Evolutionary conservation across 2,888 invertebrate species (phyloP).

Genomic region (Bombyx huttoni): DNA sequence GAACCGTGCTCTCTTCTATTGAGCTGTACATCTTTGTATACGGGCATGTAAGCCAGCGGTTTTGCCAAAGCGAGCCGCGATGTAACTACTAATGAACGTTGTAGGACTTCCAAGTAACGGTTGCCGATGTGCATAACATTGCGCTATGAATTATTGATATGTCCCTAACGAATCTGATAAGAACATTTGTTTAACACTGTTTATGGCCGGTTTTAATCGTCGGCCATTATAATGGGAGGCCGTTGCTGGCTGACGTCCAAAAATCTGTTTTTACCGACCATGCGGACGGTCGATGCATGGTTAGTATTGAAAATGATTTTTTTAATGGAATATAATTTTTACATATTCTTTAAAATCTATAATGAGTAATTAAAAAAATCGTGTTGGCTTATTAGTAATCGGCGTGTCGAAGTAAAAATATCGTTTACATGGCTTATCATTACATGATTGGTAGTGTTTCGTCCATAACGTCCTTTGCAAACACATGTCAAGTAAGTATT

Average conservation of each 20-base stretch:
- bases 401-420: too few relatives aligned
- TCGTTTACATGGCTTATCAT: too few relatives aligned
- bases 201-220: slow-evolving; percentile 44
- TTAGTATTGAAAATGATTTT: neutral
- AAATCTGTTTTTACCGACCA: slow-evolving; percentile 9
- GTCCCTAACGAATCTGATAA: slow-evolving; percentile 55
- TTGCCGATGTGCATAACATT: slow-evolving; percentile 56
- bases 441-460: too few relatives aligned
- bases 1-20: slow-evolving; percentile 15
- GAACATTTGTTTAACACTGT: slow-evolving; percentile 54
- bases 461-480: too few relatives aligned
- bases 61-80: slow-evolving; percentile 66
- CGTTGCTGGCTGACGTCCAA: slow-evolving; percentile 23
- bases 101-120: slow-evolving; percentile 69
- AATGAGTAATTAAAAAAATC: too few relatives aligned
- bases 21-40: slow-evolving; percentile 22
- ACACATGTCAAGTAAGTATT: too few relatives aligned
- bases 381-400: too few relatives aligned
- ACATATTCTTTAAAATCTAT: too few relatives aligned
- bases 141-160: slow-evolving; percentile 66
- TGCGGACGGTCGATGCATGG: neutral
- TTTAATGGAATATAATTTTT: too few relatives aligned
- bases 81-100: slow-evolving; percentile 65
- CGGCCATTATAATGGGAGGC: slow-evolving; percentile 24
- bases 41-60: slow-evolving; percentile 63